A percentile compares a stretch with the other conserved stretches of the same genome.
These are phyloP conservation scores for Orbicella faveolata DNA, from an alignment of 64 coral and sea anemone genomes.

Conservation along the genomic window DNA sequence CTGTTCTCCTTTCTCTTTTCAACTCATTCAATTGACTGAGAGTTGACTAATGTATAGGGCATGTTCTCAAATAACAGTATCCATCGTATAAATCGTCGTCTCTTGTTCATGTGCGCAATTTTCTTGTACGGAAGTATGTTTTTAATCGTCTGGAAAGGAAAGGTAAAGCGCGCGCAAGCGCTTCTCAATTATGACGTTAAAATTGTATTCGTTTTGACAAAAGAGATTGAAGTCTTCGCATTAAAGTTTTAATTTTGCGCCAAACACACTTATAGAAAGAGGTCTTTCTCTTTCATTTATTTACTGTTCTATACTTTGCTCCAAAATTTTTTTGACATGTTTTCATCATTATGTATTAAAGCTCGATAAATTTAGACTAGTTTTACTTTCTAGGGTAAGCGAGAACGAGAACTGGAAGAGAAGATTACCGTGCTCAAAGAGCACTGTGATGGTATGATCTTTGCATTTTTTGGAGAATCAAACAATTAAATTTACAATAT, in stretches of 20 bases:
- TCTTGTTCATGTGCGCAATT: too few relatives aligned
- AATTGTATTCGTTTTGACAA: not conserved
- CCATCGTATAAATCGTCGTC: too few relatives aligned
- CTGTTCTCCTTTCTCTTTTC: not conserved
- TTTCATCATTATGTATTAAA: too few relatives aligned
- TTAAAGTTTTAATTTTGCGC: too few relatives aligned
- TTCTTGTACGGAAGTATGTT: too few relatives aligned
- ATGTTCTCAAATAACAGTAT: too few relatives aligned
- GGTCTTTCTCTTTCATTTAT: not conserved
- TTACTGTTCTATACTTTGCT: not conserved
- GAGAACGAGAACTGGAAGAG: conserved; percentile 3
- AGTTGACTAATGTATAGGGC: too few relatives aligned
- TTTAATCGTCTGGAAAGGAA: too few relatives aligned
- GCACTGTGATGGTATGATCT: not conserved
- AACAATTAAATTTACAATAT: not conserved
- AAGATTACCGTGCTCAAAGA: not conserved
- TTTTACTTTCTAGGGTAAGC: not conserved
- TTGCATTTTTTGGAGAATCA: not conserved
- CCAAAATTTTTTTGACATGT: too few relatives aligned
- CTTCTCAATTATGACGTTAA: not conserved
- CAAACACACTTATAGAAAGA: too few relatives aligned
- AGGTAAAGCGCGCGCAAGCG: not conserved
- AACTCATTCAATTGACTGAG: not conserved
- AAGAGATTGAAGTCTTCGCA: not conserved
- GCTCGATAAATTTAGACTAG: not conserved